These are phyloP conservation scores for Sander vitreus DNA, from an alignment of 2,113 vertebrate genomes.

Conservation along the genomic window DNA sequence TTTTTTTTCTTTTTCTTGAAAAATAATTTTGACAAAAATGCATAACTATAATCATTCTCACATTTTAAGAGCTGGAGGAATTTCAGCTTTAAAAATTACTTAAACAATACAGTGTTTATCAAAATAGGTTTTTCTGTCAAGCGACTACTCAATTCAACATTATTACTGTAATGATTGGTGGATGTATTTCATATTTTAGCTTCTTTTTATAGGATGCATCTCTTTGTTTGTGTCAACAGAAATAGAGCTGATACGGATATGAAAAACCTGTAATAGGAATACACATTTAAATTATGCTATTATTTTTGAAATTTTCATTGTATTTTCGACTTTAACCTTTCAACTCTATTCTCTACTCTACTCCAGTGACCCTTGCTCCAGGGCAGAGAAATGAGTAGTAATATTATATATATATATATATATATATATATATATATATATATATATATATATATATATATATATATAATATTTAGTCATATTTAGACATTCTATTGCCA, in stretches of 20 bases:
- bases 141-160: background rate
- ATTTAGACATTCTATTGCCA: conserved; percentile 66
- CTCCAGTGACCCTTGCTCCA: conserved; percentile 36
- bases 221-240: background rate
- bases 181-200: background rate
- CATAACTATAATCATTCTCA: background rate
- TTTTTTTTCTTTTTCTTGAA: background rate
- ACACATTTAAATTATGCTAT: background rate
- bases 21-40: background rate
- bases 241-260: background rate
- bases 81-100: background rate
- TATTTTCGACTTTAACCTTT: conserved; percentile 6
- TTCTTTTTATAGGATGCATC: background rate
- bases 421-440: background rate
- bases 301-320: background rate
- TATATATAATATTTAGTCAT: conserved; percentile 65
- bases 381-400: conserved; percentile 66
- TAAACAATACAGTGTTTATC: background rate
- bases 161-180: background rate
- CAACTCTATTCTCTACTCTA: background rate
- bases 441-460: conserved; percentile 48
- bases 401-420: conserved; percentile 39
- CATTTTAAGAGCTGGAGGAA: background rate
- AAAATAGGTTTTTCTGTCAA: background rate
- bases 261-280: background rate